phyloP scores from a whole-genome alignment of 2,888 invertebrate genomes.

The Heliconius cydno region DNA sequence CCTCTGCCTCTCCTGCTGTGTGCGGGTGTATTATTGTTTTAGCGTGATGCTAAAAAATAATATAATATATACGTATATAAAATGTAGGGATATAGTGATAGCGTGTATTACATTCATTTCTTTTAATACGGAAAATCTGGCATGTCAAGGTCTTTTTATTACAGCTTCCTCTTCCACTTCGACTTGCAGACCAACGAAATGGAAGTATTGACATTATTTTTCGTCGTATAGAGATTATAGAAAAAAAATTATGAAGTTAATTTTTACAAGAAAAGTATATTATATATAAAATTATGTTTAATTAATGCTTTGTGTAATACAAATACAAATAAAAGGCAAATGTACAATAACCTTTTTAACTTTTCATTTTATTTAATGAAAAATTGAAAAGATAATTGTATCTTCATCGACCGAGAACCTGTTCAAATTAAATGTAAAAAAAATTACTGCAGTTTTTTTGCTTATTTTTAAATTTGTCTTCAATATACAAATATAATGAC shows the following conservation, averaged over 20 bases:
- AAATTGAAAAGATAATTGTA: background rate
- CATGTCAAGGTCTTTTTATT: slow-evolving; percentile 38
- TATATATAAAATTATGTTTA: background rate
- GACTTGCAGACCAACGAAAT: slow-evolving; percentile 17
- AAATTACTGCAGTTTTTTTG: background rate
- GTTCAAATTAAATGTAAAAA: background rate
- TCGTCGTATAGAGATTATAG: no score
- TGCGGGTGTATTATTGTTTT: no score
- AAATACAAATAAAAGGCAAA: background rate
- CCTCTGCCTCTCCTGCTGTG: background rate
- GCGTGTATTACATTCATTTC: slow-evolving; percentile 36
- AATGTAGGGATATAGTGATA: slow-evolving; percentile 3
- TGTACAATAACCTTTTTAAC: slow-evolving; percentile 54
- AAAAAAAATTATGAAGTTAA: no score
- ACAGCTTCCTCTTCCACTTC: slow-evolving; percentile 26
- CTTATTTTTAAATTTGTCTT: background rate
- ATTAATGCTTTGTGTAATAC: background rate
- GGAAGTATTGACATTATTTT: background rate
- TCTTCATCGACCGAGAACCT: background rate
- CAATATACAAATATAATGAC: background rate
- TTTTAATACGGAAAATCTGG: slow-evolving; percentile 35
- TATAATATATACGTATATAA: no score
- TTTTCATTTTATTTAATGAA: slow-evolving; percentile 57
- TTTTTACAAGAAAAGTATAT: background rate
- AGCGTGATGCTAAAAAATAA: no score